A percentile compares a stretch with the other conserved stretches of the same genome.
Evolutionary conservation across 2,797 vertebrate genomes (phyloP).

Genomic region (Borostomias antarcticus): DNA sequence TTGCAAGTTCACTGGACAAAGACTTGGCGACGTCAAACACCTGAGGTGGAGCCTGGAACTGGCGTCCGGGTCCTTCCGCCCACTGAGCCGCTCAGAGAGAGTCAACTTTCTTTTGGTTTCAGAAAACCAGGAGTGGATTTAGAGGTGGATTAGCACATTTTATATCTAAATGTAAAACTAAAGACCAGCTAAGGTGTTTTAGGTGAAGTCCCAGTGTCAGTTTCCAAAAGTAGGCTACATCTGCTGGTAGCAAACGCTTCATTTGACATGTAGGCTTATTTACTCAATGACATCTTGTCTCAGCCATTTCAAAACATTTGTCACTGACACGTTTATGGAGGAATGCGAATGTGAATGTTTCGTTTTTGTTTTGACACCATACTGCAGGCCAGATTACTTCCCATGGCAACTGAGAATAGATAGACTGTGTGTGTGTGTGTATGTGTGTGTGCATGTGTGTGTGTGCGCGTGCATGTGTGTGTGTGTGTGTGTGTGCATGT

Average conservation of each 20-base stretch:
- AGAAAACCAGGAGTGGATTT: conserved; percentile 65
- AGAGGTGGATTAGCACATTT: background rate
- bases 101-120: background rate
- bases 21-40: conserved; percentile 72
- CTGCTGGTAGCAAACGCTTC: background rate
- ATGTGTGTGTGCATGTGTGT: too few species aligned
- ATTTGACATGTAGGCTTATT: background rate
- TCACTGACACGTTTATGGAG: too few species aligned
- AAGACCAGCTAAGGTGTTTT: background rate
- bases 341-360: too few species aligned
- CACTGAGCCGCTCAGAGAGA: background rate
- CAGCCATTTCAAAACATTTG: too few species aligned
- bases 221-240: background rate
- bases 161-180: background rate
- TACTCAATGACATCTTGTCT: too few species aligned
- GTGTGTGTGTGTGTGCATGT: too few species aligned
- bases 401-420: too few species aligned
- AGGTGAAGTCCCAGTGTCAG: background rate
- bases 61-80: conserved; percentile 25
- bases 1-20: conserved; percentile 77
- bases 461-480: too few species aligned
- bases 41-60: conserved; percentile 73
- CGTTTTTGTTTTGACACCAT: too few species aligned
- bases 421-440: too few species aligned
- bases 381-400: too few species aligned